These are phyloP conservation scores for Pangasius larnaudii DNA, from an alignment of 2,797 vertebrate species.

Conservation along the genomic window DNA sequence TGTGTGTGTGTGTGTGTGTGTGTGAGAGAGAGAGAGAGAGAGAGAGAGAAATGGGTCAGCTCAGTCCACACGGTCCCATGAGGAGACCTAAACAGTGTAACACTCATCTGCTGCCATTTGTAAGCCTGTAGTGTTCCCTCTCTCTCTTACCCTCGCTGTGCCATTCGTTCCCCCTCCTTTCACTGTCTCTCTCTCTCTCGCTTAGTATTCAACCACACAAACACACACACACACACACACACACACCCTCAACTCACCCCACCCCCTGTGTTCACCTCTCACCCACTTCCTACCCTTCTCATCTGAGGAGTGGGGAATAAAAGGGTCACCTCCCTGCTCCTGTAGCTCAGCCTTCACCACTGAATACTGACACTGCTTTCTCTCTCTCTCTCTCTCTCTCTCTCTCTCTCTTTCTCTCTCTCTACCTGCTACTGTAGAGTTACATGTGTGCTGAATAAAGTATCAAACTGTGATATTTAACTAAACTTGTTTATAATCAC, in stretches of 20 bases:
- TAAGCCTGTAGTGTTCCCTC: slow-evolving; percentile 8
- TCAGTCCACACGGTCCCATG: slow-evolving; percentile 16
- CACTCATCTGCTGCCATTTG: slow-evolving; percentile 22
- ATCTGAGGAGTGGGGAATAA: slow-evolving; percentile 60
- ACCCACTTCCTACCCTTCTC: slow-evolving; percentile 73
- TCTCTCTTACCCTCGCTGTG: not conserved
- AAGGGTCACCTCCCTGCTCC: slow-evolving; percentile 55
- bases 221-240: slow-evolving; percentile 33
- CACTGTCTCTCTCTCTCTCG: slow-evolving; percentile 8
- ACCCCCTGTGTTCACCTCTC: slow-evolving; percentile 68
- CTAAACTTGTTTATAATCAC: no score
- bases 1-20: not conserved
- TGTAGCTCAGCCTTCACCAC: not conserved
- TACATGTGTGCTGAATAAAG: not conserved
- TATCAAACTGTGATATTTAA: no score
- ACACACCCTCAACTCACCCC: slow-evolving; percentile 38
- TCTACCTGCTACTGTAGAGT: not conserved
- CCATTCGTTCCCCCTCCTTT: slow-evolving; percentile 25
- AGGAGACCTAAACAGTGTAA: slow-evolving; percentile 29
- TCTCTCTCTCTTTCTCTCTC: slow-evolving; percentile 6
- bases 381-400: not conserved
- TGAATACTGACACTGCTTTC: slow-evolving; percentile 34
- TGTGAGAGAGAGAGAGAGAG: not conserved
- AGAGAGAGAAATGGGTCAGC: slow-evolving; percentile 8
- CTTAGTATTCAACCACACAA: slow-evolving; percentile 51